phyloP scores from a whole-genome alignment of 64 coral and sea anemone genomes.

The Montipora sp. region DNA sequence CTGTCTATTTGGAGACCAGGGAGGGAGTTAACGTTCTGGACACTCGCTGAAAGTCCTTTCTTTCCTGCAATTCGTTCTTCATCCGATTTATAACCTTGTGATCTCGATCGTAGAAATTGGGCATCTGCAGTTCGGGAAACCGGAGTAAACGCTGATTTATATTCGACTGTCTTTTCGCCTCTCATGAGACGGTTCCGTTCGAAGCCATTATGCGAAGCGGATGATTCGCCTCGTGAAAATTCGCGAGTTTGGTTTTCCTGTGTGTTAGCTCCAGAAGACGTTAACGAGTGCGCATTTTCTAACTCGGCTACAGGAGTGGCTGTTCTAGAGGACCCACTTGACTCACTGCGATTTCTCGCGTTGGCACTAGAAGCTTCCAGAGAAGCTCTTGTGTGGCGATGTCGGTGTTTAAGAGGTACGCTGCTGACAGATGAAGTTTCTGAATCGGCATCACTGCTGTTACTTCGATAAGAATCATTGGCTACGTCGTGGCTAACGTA shows the following conservation, averaged over 20 bases:
- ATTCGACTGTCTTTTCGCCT: neutral
- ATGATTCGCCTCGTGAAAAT: neutral
- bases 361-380: constrained; percentile 15
- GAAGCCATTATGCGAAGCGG: neutral
- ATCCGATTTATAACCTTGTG: neutral
- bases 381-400: constrained; percentile 59
- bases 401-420: constrained; percentile 57
- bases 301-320: constrained; percentile 35
- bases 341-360: constrained; percentile 19
- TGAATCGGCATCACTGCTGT: constrained; percentile 89
- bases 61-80: neutral
- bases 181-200: neutral
- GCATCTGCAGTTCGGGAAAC: constrained; percentile 8
- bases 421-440: constrained; percentile 88
- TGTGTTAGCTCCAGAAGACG: neutral
- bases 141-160: constrained; percentile 15
- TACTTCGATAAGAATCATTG: neutral
- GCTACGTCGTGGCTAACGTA: neutral
- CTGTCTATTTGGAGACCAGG: constrained; percentile 32
- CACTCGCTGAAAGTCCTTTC: constrained; percentile 3
- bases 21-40: constrained; percentile 18
- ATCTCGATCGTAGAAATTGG: constrained; percentile 6
- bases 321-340: constrained; percentile 35
- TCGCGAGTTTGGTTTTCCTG: neutral
- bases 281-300: neutral